Percentiles rank a stretch among this genome's conserved stretches.
Evolutionary conservation across 2,113 vertebrate species (phyloP).

Genomic region (Alaudala cheleensis): DNA sequence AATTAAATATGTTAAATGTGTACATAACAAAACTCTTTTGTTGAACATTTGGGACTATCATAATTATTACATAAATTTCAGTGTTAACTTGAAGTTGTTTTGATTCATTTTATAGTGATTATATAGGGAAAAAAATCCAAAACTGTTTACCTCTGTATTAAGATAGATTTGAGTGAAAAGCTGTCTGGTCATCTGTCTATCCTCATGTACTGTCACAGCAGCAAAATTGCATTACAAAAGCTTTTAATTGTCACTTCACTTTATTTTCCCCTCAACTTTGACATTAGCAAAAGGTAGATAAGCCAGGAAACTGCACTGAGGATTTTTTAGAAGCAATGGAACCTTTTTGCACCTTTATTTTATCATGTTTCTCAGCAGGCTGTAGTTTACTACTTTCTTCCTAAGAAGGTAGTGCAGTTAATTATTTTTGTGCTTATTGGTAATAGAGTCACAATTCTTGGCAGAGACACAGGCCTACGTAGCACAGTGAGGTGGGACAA

Average conservation of each 20-base stretch:
- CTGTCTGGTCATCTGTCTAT: neutral
- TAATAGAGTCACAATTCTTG: neutral
- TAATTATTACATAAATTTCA: neutral
- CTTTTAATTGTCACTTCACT: neutral
- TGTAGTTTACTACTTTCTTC: neutral
- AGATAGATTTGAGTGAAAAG: neutral
- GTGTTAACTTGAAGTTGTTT: neutral
- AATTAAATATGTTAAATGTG: neutral
- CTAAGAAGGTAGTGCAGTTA: neutral
- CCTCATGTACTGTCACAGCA: neutral
- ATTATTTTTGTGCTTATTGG: neutral
- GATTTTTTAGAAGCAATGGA: neutral
- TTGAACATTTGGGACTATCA: neutral
- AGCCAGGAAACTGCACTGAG: neutral
- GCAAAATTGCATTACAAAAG: neutral
- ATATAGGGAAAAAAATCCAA: neutral
- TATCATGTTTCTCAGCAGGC: neutral
- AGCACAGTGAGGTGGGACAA: neutral
- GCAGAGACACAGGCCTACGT: neutral
- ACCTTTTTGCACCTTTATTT: neutral
- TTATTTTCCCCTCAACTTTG: neutral
- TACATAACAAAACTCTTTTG: neutral
- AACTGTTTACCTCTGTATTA: neutral
- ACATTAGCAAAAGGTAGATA: neutral
- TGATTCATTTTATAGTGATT: neutral